A percentile compares a stretch with the other conserved stretches of the same genome.
Conservation (phyloP, 2,113 vertebrate genomes). For the Atrichornis clamosus region DNA sequence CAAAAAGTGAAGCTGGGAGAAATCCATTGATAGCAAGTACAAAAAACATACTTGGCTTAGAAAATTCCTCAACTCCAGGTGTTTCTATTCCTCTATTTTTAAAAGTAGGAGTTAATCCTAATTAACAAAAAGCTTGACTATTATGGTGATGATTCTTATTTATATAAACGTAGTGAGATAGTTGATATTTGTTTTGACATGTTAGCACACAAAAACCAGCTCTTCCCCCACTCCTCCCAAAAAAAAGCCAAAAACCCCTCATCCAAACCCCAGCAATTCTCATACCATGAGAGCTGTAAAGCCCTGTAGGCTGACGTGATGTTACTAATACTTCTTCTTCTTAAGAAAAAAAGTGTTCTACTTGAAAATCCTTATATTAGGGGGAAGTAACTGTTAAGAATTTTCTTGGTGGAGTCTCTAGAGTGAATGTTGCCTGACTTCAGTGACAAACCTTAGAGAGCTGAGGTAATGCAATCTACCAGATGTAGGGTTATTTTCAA, state of each 20-base stretch:
- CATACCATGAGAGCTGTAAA: neutral
- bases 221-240: rapidly evolving
- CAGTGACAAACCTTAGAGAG: neutral
- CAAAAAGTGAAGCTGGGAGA: neutral
- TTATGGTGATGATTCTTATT: neutral
- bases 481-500: neutral
- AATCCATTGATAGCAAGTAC: neutral
- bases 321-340: neutral
- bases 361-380: neutral
- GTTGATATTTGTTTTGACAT: neutral
- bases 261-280: neutral
- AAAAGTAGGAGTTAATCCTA: neutral
- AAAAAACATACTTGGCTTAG: neutral
- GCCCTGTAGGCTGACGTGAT: neutral
- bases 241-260: neutral
- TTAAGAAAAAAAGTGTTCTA: neutral
- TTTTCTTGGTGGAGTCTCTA: neutral
- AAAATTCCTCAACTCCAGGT: neutral
- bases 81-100: neutral
- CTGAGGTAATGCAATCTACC: neutral
- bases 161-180: neutral
- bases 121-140: neutral
- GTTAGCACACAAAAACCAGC: neutral
- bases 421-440: neutral
- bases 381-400: neutral